Conservation (phyloP, 2,797 vertebrate species). For the Vultur gryphus region DNA sequence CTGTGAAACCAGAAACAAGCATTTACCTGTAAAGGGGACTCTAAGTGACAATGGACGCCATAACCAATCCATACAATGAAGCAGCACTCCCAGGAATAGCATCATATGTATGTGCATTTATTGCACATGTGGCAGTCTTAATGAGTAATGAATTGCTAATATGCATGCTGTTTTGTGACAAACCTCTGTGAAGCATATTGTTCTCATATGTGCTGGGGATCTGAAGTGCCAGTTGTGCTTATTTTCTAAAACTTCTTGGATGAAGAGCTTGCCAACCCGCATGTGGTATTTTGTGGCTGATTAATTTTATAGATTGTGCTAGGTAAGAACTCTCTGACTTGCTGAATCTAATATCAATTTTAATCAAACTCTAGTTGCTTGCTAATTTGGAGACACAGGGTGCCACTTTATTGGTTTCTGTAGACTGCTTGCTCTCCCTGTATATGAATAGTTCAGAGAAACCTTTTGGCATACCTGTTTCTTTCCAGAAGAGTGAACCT, state of each 20-base stretch:
- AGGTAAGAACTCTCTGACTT: constrained; percentile 3
- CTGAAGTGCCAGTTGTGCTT: not conserved
- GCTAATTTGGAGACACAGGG: not conserved
- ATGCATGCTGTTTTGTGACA: not conserved
- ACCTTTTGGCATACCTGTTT: not conserved
- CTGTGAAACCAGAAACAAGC: not conserved
- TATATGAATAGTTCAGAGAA: not conserved
- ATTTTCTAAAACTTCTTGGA: not conserved
- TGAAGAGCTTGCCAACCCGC: not conserved
- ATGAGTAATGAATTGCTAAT: not conserved
- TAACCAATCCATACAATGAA: not conserved
- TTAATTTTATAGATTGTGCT: constrained; percentile 18
- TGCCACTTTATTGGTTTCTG: not conserved
- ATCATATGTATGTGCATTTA: not conserved
- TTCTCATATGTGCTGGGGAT: not conserved
- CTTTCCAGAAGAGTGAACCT: not conserved
- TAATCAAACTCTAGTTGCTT: constrained; percentile 23
- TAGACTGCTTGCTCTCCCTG: not conserved
- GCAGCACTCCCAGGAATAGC: not conserved
- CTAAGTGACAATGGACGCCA: not conserved
- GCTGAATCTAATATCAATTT: constrained; percentile 22
- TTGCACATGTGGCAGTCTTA: not conserved
- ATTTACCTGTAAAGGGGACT: not conserved
- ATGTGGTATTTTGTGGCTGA: not conserved
- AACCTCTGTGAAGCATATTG: not conserved